Conservation (phyloP, 1,140 invertebrate species). For the Drosophila novamexicana region DNA sequence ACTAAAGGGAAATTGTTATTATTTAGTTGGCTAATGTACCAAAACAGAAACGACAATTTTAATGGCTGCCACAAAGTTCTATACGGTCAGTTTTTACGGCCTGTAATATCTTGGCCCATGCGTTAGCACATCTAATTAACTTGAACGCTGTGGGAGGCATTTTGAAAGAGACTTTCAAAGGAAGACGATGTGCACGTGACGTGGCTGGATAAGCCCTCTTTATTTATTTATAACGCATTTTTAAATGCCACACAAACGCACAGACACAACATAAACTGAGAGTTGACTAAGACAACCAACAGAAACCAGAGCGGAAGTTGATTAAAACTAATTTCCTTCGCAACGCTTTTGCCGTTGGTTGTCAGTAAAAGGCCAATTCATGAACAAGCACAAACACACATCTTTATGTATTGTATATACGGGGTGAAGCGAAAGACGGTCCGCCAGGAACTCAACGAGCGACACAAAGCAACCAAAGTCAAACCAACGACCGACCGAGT, state of each 20-base stretch:
- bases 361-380: conserved; percentile 29
- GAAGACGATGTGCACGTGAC: conserved; percentile 53
- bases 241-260: conserved; percentile 44
- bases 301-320: conserved; percentile 57
- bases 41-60: conserved; percentile 2
- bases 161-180: conserved; percentile 62
- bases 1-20: not conserved
- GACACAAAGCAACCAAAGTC: conserved; percentile 77
- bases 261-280: conserved; percentile 19
- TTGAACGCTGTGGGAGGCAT: conserved; percentile 27
- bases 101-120: conserved; percentile 29
- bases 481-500: conserved; percentile 52
- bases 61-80: conserved; percentile 37
- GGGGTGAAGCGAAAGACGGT: not conserved
- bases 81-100: conserved; percentile 35
- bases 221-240: conserved; percentile 79
- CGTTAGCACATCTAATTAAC: conserved; percentile 62
- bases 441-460: conserved; percentile 52
- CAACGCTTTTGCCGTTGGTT: conserved; percentile 44
- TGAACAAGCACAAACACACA: conserved; percentile 8
- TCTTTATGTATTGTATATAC: conserved; percentile 1
- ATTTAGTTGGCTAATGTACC: not conserved
- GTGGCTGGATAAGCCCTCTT: conserved; percentile 39
- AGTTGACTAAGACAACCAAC: conserved; percentile 25
- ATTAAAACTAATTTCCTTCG: conserved; percentile 81